Evolutionary conservation across 2,797 vertebrate genomes (phyloP), one percentile per base, ranked within the genome.

Genomic region (Lepus oiostolus): DNA sequence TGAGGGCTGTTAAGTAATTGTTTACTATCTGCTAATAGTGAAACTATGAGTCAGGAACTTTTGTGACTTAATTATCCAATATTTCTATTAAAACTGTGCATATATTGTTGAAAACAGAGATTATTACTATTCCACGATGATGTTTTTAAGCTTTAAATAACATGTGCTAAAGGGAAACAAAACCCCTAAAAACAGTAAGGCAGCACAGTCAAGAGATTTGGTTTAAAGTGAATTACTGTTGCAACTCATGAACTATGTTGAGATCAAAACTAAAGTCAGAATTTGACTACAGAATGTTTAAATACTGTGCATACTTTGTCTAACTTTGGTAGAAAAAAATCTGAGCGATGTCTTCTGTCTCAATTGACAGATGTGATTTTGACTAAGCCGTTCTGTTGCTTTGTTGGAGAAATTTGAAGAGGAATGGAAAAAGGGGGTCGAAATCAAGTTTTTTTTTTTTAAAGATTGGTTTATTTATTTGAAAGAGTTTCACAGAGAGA

Each of bases 261-360:
- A 75, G 54, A 65, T 91, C 13, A 88, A 95, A 94, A 74, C 13
- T 68, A 24, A 92, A 83, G 74, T 87, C 30, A 79, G 68, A 70
- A 86, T 93, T 90, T 94, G 85, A 91, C 38, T 93, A 42, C 88
- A 68, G 58, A 80, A 81, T 75, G 67, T 77, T 91, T 88, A 84
- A 91, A 26, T 90, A 85, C 26, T 87, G 11, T 85, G 47, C 52
- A 26, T 82, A 70, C 67, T 91, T 89, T 90, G 30, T 68, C 35
- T 87, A 81, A 83, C 26, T 95, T 93, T 92, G 50, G 19, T 85
- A 71, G 60, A 85, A 93, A 28, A 92, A 30, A 71, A 38, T 79
- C 24, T 0, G 12, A 79, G 81, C 88, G 91, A 62, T 65, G 19
- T 77, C 74, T 70, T 63, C 22, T 67, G 3, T 68, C 28, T 91